Evolutionary conservation across 2,888 invertebrate species (phyloP), one percentile per base, ranked within the genome.

Genomic region (Euspilapteryx auroguttella): DNA sequence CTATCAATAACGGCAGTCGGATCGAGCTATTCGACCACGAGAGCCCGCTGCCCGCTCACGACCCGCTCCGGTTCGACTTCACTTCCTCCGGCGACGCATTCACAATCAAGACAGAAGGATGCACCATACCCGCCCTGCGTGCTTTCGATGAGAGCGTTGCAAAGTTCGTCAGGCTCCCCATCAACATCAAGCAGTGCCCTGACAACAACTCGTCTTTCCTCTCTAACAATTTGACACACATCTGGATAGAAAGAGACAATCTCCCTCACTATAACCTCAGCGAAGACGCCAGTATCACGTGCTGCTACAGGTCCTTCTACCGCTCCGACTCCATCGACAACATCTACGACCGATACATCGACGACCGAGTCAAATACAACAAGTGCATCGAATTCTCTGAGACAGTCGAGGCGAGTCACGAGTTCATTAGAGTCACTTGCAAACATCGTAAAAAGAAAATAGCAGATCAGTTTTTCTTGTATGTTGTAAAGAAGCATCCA

Each of bases 351-450:
- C 49, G 47, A 31, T 41, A 52, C 24, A 49, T 59, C 7, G 81
- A 81, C 37, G 62, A 73, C 33, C 58, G 76, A 42, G 66, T 77
- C 13, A 38, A 66, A 37, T 80, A 75, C 41, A 56, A 66, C 5
- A 38, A 41, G 12, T 85, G 85, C 43, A 47, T 62, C 13, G 41
- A 52, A 25, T 82, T 85, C 39, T 43, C 55, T 9, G 50, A 55
- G 22, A 50, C 55, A 11, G 58, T 69, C 34, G 50, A 62, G 42
- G 59, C 80, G 15, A 42, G 48, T 4, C 65, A 79, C 32, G 89
- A 91, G 55, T 90, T 86, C 47, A 76, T 89, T 7, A 78, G 76
- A 54, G 82, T 89, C 3, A 65, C 66, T 12, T 91, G 91, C 50
- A 58, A 49, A 10, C 61, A 64, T 33, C 44, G 66, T 30, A 61